A percentile compares a stretch with the other conserved stretches of the same genome.
Conservation (phyloP, 2,113 vertebrate genomes). For the Hepsetus odoe region DNA sequence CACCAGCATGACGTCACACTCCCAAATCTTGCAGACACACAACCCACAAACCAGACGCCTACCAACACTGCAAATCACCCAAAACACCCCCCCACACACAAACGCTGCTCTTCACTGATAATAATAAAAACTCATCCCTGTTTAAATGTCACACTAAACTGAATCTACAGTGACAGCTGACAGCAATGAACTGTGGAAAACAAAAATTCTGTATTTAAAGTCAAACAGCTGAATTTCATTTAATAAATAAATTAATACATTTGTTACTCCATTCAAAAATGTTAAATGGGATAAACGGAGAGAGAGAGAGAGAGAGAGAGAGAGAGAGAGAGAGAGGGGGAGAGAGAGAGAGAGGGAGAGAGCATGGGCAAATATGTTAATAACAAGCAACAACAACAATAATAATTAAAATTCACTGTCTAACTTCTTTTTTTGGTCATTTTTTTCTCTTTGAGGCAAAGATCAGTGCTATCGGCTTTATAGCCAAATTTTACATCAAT, state of each 20-base stretch:
- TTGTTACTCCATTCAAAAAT: slow-evolving; percentile 17
- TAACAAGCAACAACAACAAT: too few species aligned
- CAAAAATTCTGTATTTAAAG: slow-evolving; percentile 25
- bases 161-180: too few species aligned
- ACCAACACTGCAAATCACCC: background rate
- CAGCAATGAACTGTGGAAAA: slow-evolving; percentile 2
- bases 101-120: slow-evolving; percentile 28
- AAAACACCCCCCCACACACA: background rate
- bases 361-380: too few species aligned
- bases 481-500: too few species aligned
- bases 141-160: slow-evolving; percentile 69
- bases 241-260: slow-evolving; percentile 18
- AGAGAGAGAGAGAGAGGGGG: background rate
- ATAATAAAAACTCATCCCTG: slow-evolving; percentile 64
- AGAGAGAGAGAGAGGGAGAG: background rate
- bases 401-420: too few species aligned
- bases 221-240: slow-evolving; percentile 13
- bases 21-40: background rate
- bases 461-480: too few species aligned
- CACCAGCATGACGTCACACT: background rate
- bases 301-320: background rate
- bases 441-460: too few species aligned
- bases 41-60: too few species aligned
- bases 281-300: background rate
- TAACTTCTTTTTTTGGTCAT: too few species aligned